phyloP scores from a whole-genome alignment of 1,140 invertebrate genomes.

The Tachypleus tridentatus region DNA sequence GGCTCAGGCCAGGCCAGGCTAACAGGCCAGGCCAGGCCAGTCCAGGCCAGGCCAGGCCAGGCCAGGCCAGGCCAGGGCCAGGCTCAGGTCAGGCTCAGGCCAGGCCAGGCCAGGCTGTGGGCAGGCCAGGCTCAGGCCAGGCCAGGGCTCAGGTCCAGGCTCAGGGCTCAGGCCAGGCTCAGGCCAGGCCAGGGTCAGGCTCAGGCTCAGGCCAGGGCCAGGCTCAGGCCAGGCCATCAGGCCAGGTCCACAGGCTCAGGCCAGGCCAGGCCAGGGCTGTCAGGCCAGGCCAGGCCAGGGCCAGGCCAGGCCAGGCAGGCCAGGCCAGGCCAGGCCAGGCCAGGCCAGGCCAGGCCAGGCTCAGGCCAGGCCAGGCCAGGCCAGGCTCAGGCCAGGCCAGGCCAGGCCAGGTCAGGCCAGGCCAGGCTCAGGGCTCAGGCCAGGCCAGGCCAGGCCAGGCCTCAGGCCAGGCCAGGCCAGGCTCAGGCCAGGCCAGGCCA shows the following conservation, averaged over 20 bases:
- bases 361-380: conserved; percentile 19
- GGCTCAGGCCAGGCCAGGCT: conserved; percentile 22
- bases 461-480: conserved; percentile 21
- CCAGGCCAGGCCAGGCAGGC: too few relatives aligned
- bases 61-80: too few relatives aligned
- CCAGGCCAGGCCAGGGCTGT: too few relatives aligned
- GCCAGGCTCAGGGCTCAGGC: conserved; percentile 24
- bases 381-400: conserved; percentile 22
- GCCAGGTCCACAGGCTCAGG: conserved; percentile 19
- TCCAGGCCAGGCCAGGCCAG: too few relatives aligned
- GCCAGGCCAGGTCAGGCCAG: conserved; percentile 24
- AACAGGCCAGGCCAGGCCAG: too few relatives aligned
- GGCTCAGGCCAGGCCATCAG: conserved; percentile 23
- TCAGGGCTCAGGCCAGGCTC: conserved; percentile 24
- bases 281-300: too few relatives aligned
- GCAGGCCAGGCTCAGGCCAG: conserved; percentile 26
- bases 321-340: conserved; percentile 24
- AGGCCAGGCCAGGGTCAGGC: too few relatives aligned
- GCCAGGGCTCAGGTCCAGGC: conserved; percentile 24
- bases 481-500: conserved; percentile 16
- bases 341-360: conserved; percentile 21
- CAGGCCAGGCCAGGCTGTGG: conserved; percentile 25
- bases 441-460: conserved; percentile 26
- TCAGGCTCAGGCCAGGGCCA: too few relatives aligned
- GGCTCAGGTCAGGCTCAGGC: conserved; percentile 25